These are phyloP conservation scores for Ophthalmolycus amberensis DNA, from an alignment of 2,113 vertebrate species.

Conservation along the genomic window DNA sequence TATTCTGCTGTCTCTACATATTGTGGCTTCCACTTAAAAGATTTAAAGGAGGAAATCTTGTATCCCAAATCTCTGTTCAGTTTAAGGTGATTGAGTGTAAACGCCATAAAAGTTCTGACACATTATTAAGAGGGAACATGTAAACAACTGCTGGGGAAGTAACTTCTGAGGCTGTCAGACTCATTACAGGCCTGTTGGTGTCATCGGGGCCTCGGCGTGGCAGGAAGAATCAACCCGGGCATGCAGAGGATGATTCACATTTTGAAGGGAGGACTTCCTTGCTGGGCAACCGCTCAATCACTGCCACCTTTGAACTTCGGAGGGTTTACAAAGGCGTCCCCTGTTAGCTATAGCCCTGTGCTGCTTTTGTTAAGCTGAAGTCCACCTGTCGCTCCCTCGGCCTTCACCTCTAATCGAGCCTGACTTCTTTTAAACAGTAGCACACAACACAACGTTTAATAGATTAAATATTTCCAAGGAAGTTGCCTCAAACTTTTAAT, in stretches of 20 bases:
- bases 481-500: neutral
- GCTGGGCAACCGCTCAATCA: conserved; percentile 73
- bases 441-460: neutral
- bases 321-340: conserved; percentile 60
- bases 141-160: neutral
- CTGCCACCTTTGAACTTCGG: conserved; percentile 77
- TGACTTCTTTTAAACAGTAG: neutral
- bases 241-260: conserved; percentile 72
- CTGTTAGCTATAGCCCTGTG: conserved; percentile 25
- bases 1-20: conserved; percentile 22
- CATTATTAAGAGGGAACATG: conserved; percentile 17
- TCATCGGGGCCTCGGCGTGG: conserved; percentile 53
- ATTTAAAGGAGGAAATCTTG: conserved; percentile 3
- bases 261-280: conserved; percentile 63
- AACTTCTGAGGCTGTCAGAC: neutral
- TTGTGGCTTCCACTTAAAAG: neutral
- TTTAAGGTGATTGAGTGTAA: conserved; percentile 4
- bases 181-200: conserved; percentile 28
- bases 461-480: neutral
- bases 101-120: conserved; percentile 8
- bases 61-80: conserved; percentile 16
- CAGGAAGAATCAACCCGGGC: conserved; percentile 55
- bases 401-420: conserved; percentile 6
- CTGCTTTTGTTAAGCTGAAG: conserved; percentile 47
- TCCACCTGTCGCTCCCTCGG: conserved; percentile 65